phyloP scores from a whole-genome alignment of 2,797 vertebrate species.

The Enteromius anoplus region DNA sequence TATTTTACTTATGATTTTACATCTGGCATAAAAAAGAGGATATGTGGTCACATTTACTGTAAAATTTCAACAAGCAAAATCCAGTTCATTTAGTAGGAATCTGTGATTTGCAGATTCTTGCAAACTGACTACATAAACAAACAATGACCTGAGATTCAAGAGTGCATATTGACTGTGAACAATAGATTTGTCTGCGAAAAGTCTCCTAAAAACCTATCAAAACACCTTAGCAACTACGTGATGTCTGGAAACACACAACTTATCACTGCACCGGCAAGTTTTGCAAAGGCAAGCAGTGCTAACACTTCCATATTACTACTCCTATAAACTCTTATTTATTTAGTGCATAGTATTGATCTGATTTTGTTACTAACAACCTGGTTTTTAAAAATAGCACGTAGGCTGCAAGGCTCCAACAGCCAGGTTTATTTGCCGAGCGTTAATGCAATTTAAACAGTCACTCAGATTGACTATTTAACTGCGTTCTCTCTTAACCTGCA shows the following conservation, averaged over 20 bases:
- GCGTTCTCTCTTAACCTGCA: conserved; percentile 20
- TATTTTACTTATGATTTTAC: not conserved
- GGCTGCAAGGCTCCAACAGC: not conserved
- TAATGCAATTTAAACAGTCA: conserved; percentile 39
- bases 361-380: not conserved
- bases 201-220: not conserved
- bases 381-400: not conserved
- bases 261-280: not conserved
- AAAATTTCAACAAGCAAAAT: not conserved
- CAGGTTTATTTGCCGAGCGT: conserved; percentile 13
- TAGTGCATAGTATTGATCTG: not conserved
- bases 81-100: not conserved
- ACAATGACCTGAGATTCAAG: not conserved
- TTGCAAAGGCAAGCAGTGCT: not conserved
- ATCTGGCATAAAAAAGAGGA: not conserved
- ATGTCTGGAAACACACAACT: not conserved
- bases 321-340: not conserved
- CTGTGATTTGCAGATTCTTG: not conserved
- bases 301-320: not conserved
- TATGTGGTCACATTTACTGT: not conserved
- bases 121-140: not conserved
- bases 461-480: conserved; percentile 35
- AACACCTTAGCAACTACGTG: not conserved
- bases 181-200: not conserved
- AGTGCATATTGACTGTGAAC: not conserved